These are phyloP conservation scores for Rhabdomys pumilio DNA, from an alignment of 2,797 vertebrate species.

Conservation along the genomic window DNA sequence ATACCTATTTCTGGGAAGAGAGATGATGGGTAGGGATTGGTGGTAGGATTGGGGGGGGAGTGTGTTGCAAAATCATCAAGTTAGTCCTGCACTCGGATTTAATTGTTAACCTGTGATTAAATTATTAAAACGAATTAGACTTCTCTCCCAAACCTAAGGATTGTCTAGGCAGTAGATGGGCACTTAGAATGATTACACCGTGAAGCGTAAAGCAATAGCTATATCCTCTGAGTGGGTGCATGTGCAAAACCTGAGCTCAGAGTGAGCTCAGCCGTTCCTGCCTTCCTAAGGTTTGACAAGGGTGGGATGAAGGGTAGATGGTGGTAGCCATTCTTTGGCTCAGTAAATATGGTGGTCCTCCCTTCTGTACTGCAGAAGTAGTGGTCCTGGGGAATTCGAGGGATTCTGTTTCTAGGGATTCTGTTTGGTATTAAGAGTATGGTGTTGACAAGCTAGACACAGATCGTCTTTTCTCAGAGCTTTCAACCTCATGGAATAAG, in stretches of 20 bases:
- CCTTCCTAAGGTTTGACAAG: neutral
- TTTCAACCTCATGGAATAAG: neutral
- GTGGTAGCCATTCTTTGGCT: neutral
- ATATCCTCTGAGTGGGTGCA: neutral
- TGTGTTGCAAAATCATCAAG: conserved; percentile 57
- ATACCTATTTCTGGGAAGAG: conserved; percentile 49
- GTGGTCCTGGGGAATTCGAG: neutral
- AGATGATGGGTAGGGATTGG: neutral
- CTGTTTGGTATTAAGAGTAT: neutral
- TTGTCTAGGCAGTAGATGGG: neutral
- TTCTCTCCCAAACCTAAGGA: conserved; percentile 34
- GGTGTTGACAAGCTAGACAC: neutral
- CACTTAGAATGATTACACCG: neutral
- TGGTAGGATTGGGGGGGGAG: neutral
- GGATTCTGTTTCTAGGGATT: neutral
- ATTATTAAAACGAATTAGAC: conserved; percentile 33
- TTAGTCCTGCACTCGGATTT: conserved; percentile 52
- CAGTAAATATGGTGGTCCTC: neutral
- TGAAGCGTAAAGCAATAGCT: neutral
- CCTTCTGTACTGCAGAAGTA: too few species aligned
- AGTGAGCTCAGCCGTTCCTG: neutral
- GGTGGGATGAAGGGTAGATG: neutral
- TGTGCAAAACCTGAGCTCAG: too few species aligned
- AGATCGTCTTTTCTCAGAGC: neutral
- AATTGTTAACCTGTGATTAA: conserved; percentile 57